Evolutionary conservation across 2,113 vertebrate species (phyloP).

Genomic region (Mellivora capensis): DNA sequence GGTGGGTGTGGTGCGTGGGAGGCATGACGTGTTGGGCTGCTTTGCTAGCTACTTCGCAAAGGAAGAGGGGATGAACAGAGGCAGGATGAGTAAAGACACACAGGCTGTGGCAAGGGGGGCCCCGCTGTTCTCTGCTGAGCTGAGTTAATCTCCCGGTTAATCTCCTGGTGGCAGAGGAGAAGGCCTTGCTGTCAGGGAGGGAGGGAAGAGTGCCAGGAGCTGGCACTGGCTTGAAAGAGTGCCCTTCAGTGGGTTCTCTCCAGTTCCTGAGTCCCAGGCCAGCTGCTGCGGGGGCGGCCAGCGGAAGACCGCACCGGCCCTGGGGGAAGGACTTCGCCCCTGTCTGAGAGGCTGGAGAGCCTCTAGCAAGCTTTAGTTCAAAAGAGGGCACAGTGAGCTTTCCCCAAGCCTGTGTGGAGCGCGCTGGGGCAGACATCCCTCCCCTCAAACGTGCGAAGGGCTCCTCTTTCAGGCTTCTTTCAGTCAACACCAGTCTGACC

Average conservation of each 20-base stretch:
- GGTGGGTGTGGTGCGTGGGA: background rate
- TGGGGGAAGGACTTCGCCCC: background rate
- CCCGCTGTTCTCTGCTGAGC: background rate
- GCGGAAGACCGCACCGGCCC: fast-evolving
- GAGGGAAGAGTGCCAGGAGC: background rate
- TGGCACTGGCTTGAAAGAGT: background rate
- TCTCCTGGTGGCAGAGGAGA: background rate
- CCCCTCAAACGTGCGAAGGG: background rate
- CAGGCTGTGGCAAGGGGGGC: background rate
- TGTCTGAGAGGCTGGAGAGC: background rate
- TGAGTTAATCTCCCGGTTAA: background rate
- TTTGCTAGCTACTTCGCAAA: background rate
- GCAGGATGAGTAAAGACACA: background rate
- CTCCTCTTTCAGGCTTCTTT: background rate
- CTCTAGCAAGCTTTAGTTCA: background rate
- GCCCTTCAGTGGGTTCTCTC: background rate
- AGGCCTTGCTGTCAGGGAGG: background rate
- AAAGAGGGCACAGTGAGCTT: background rate
- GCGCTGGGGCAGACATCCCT: background rate
- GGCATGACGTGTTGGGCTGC: background rate
- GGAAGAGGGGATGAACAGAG: background rate
- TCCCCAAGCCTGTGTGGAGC: background rate
- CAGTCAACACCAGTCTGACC: background rate
- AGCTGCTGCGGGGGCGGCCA: background rate
- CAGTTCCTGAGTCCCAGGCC: background rate